Conservation (phyloP, 2,113 vertebrate genomes). For the Callionymus lyra region DNA sequence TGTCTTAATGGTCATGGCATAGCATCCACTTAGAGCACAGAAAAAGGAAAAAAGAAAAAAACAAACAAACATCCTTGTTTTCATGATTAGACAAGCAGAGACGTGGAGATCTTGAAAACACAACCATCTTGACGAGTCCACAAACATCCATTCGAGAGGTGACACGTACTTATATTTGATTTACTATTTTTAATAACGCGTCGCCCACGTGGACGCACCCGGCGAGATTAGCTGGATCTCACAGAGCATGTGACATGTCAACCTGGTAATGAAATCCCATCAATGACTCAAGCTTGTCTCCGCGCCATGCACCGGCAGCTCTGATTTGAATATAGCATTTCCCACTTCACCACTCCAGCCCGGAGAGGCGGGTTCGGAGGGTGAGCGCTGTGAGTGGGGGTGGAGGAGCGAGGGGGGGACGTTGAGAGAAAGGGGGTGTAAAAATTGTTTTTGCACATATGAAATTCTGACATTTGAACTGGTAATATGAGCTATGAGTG, state of each 20-base stretch:
- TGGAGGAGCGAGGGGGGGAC: slow-evolving; percentile 7
- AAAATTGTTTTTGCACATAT: slow-evolving; percentile 20
- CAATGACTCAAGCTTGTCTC: slow-evolving; percentile 43
- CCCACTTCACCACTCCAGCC: slow-evolving; percentile 34
- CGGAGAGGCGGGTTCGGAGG: slow-evolving; percentile 38
- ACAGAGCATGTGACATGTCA: slow-evolving; percentile 17
- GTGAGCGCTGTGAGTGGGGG: slow-evolving; percentile 42
- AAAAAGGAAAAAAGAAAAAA: too few relatives aligned
- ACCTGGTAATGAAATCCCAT: slow-evolving; percentile 42
- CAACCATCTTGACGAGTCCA: too few relatives aligned
- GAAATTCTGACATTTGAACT: slow-evolving; percentile 17
- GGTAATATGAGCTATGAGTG: slow-evolving; percentile 1
- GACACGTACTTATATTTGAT: slow-evolving; percentile 12
- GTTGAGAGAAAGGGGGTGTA: slow-evolving; percentile 11
- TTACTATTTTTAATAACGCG: slow-evolving; percentile 7
- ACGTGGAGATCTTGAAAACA: too few relatives aligned
- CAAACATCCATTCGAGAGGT: background rate
- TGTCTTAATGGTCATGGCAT: too few relatives aligned
- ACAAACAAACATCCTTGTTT: too few relatives aligned
- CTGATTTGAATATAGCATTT: slow-evolving; percentile 50
- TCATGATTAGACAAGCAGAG: too few relatives aligned
- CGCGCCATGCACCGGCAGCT: slow-evolving; percentile 34
- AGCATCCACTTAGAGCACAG: too few relatives aligned
- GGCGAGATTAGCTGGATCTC: slow-evolving; percentile 12
- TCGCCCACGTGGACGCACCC: slow-evolving; percentile 6